These are phyloP conservation scores for Andricus quercusramuli DNA, from an alignment of 2,888 invertebrate species.

Conservation along the genomic window DNA sequence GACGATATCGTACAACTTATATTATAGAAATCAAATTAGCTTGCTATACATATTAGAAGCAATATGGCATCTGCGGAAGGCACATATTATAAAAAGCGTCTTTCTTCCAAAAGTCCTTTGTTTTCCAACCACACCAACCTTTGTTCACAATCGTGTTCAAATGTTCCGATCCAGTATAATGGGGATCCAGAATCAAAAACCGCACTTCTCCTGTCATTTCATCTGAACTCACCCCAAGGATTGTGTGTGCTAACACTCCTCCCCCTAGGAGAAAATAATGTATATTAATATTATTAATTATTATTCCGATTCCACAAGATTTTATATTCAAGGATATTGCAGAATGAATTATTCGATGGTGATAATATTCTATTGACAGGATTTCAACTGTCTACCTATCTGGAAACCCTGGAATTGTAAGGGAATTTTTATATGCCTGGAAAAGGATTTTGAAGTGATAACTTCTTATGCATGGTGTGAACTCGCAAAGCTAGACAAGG, in stretches of 20 bases:
- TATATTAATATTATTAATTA: constrained; percentile 11
- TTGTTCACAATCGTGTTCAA: constrained; percentile 86
- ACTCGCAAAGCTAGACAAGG: too few relatives aligned
- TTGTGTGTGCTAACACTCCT: constrained; percentile 98
- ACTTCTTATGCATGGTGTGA: too few relatives aligned
- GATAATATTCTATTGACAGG: too few relatives aligned
- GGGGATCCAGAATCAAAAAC: constrained; percentile 98
- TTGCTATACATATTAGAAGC: not conserved
- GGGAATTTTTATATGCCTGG: too few relatives aligned
- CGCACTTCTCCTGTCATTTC: constrained; percentile 88
- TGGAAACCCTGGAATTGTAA: too few relatives aligned
- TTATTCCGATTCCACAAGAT: too few relatives aligned
- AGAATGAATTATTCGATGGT: too few relatives aligned
- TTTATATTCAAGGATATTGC: too few relatives aligned
- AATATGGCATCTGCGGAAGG: constrained; percentile 87
- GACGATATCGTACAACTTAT: constrained; percentile 6
- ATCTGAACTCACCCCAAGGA: constrained; percentile 95
- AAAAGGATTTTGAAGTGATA: too few relatives aligned
- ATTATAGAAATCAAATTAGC: not conserved
- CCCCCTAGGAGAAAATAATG: constrained; percentile 84
- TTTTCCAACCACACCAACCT: constrained; percentile 99
- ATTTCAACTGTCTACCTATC: too few relatives aligned
- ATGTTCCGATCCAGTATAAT: constrained; percentile 95
- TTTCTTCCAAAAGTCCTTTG: constrained; percentile 95
- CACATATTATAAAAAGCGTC: constrained; percentile 98